Evolutionary conservation across 1,140 invertebrate genomes (phyloP).

Genomic region (Venustaconcha ellipsiformis): DNA sequence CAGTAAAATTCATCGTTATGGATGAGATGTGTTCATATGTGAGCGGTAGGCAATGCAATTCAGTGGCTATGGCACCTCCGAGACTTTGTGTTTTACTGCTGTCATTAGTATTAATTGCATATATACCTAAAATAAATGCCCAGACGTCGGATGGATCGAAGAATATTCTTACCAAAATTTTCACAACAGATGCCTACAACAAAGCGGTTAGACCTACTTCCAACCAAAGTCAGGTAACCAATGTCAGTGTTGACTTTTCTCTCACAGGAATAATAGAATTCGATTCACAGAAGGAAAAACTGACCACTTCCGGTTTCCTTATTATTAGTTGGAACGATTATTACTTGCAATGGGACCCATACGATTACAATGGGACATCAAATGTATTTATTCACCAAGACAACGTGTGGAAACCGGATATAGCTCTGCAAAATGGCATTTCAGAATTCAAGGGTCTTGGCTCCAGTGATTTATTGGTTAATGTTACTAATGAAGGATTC

Average conservation of each 20-base stretch:
- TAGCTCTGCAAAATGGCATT: constrained; percentile 9
- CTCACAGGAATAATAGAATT: constrained; percentile 3
- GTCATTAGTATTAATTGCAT: no score
- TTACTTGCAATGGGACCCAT: constrained; percentile 2
- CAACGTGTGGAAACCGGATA: constrained; percentile 12
- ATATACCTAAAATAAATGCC: no score
- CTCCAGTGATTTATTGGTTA: not conserved
- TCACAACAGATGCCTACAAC: no score
- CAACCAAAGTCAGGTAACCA: not conserved
- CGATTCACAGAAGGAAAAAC: not conserved
- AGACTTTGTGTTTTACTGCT: no score
- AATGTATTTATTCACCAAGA: not conserved
- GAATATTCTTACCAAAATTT: no score
- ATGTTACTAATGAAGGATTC: not conserved
- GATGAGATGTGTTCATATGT: no score
- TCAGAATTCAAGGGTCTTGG: constrained; percentile 15
- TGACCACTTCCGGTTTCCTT: not conserved
- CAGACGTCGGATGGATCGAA: no score
- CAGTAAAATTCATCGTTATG: no score
- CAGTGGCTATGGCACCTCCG: no score
- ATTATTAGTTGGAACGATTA: not conserved
- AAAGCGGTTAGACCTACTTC: no score
- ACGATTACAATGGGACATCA: not conserved
- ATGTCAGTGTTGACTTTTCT: not conserved
- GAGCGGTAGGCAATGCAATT: no score